phyloP scores from a whole-genome alignment of 2,113 vertebrate species.

The Sinocyclocheilus rhinocerous region DNA sequence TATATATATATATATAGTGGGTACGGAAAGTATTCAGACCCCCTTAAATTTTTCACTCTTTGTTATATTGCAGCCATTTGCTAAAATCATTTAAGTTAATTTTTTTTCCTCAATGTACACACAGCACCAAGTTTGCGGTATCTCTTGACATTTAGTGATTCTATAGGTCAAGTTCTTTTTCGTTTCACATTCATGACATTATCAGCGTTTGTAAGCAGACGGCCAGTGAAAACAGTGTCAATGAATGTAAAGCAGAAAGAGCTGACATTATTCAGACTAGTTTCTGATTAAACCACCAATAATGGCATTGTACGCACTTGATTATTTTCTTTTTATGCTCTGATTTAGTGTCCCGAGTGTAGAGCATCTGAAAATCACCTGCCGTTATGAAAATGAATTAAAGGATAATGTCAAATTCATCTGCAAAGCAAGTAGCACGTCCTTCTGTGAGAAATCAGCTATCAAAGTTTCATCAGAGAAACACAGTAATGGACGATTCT shows the following conservation, averaged over 20 bases:
- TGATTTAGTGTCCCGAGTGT: background rate
- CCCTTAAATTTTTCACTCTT: no score
- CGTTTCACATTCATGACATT: background rate
- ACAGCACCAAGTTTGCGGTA: background rate
- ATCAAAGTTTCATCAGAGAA: conserved; percentile 22
- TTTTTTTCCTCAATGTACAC: no score
- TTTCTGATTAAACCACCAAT: background rate
- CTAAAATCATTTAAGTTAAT: no score
- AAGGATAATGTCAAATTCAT: background rate
- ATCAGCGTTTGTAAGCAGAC: background rate
- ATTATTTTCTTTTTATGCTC: background rate
- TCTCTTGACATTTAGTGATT: background rate
- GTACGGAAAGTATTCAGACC: no score
- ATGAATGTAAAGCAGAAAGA: background rate
- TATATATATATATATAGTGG: no score
- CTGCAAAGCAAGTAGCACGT: conserved; percentile 47
- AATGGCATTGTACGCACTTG: background rate
- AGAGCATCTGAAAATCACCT: background rate
- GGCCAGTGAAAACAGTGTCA: background rate
- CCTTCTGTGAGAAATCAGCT: background rate
- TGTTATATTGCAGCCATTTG: no score
- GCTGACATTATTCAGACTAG: background rate
- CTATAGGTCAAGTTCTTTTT: background rate
- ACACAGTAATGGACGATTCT: conserved; percentile 2
- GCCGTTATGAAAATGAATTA: background rate